Percentiles rank a stretch among this genome's conserved stretches.
Evolutionary conservation across 2,113 vertebrate species (phyloP).

Genomic region (Terrapene triunguis): DNA sequence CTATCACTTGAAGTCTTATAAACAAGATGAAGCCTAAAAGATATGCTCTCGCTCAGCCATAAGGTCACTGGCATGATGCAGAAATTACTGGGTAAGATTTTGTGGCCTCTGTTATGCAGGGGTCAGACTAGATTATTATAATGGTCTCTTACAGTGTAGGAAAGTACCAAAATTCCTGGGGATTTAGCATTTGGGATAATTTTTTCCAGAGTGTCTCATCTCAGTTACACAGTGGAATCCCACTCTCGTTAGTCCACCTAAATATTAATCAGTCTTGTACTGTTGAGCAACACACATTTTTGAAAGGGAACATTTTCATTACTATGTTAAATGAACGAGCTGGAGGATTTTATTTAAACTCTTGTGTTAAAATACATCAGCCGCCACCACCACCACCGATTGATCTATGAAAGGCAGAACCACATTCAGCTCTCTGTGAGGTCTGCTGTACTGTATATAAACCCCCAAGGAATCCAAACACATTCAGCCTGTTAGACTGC

Average conservation of each 20-base stretch:
- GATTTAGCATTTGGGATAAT: not conserved
- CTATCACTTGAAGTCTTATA: not conserved
- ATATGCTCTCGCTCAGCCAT: not conserved
- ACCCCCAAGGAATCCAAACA: slow-evolving; percentile 39
- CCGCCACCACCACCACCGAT: not conserved
- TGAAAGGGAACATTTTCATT: not conserved
- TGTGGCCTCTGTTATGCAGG: not conserved
- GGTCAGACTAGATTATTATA: not conserved
- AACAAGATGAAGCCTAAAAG: not conserved
- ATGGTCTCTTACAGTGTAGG: not conserved
- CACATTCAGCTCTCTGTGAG: slow-evolving; percentile 66
- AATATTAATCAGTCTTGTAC: not conserved
- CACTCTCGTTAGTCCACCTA: not conserved
- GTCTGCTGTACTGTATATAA: slow-evolving; percentile 45
- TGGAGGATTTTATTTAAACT: not conserved
- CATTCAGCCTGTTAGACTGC: not conserved
- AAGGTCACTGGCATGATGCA: not conserved
- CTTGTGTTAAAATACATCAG: slow-evolving; percentile 6
- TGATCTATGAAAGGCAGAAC: not conserved
- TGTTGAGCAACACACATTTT: not conserved
- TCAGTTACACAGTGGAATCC: slow-evolving; percentile 14
- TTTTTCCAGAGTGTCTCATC: not conserved
- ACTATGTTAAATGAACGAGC: not conserved
- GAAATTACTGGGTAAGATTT: not conserved
- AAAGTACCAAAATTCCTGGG: not conserved